phyloP scores from a whole-genome alignment of 1,140 invertebrate species.

The Oedothorax gibbosus region DNA sequence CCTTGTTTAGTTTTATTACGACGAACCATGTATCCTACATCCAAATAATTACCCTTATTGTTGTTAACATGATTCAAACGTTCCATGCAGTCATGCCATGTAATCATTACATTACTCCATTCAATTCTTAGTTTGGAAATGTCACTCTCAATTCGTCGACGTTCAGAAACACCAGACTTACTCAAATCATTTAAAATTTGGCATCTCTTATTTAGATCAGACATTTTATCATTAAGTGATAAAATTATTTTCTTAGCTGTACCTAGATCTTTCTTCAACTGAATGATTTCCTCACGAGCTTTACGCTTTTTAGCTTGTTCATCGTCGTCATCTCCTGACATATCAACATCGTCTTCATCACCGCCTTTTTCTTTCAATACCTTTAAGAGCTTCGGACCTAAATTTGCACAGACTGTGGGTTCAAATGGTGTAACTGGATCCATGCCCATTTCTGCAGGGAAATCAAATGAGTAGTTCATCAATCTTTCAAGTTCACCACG shows the following conservation, averaged over 20 bases:
- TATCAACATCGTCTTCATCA: constrained; percentile 55
- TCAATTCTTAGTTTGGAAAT: constrained; percentile 43
- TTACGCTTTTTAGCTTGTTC: constrained; percentile 51
- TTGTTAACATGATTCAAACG: constrained; percentile 57
- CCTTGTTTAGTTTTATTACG: constrained; percentile 56
- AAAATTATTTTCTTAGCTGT: constrained; percentile 40
- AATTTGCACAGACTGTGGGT: constrained; percentile 44
- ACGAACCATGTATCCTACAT: constrained; percentile 58
- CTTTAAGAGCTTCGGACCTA: constrained; percentile 55
- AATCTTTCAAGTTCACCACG: constrained; percentile 49
- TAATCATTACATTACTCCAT: constrained; percentile 42
- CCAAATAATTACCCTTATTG: constrained; percentile 59
- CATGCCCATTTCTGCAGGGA: constrained; percentile 42
- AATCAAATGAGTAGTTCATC: constrained; percentile 51
- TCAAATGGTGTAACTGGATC: constrained; percentile 46
- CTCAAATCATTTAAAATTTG: constrained; percentile 52
- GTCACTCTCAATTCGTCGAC: constrained; percentile 47
- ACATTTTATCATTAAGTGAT: constrained; percentile 54
- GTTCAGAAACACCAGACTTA: constrained; percentile 53
- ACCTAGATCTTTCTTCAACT: constrained; percentile 51
- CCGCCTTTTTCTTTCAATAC: constrained; percentile 57
- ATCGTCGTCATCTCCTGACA: constrained; percentile 58
- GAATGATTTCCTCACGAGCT: constrained; percentile 52
- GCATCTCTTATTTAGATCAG: constrained; percentile 46
- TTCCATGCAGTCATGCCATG: constrained; percentile 58